These are phyloP conservation scores for Apostichopus californicus DNA, from an alignment of 35 echinoderm and acorn worm genomes.

Conservation along the genomic window DNA sequence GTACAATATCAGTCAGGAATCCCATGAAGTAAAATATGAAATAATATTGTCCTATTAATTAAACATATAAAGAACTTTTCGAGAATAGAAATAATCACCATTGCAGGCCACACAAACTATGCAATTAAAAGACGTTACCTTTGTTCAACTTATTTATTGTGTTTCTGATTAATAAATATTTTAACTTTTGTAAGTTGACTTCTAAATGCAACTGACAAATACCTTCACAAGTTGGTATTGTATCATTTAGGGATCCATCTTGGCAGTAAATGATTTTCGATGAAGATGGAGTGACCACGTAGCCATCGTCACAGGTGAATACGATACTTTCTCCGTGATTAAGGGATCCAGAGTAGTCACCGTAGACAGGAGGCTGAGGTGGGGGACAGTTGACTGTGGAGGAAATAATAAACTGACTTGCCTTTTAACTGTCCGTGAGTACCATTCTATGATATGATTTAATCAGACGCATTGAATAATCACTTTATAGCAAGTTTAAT, in stretches of 20 bases:
- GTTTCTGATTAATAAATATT: too few relatives aligned
- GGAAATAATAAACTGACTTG: not conserved
- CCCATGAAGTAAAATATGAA: too few relatives aligned
- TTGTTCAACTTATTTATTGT: too few relatives aligned
- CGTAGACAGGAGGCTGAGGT: constrained; percentile 9
- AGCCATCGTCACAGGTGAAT: constrained; percentile 24
- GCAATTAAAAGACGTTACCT: too few relatives aligned
- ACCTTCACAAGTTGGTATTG: constrained; percentile 24
- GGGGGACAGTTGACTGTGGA: constrained; percentile 36
- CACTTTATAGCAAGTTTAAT: too few relatives aligned
- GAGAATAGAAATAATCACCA: not conserved
- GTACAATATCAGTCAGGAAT: not conserved
- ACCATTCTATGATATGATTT: too few relatives aligned
- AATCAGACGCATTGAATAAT: too few relatives aligned
- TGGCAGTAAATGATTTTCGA: not conserved
- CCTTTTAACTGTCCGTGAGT: not conserved
- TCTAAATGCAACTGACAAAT: not conserved
- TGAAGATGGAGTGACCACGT: constrained; percentile 6
- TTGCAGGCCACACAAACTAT: not conserved
- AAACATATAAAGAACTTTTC: not conserved
- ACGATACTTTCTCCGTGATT: constrained; percentile 32
- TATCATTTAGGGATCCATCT: not conserved
- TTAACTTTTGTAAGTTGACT: too few relatives aligned
- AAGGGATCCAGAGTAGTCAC: not conserved
- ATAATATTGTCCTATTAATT: not conserved